Conservation (phyloP, 2,888 invertebrate genomes). For the Patella depressa region DNA sequence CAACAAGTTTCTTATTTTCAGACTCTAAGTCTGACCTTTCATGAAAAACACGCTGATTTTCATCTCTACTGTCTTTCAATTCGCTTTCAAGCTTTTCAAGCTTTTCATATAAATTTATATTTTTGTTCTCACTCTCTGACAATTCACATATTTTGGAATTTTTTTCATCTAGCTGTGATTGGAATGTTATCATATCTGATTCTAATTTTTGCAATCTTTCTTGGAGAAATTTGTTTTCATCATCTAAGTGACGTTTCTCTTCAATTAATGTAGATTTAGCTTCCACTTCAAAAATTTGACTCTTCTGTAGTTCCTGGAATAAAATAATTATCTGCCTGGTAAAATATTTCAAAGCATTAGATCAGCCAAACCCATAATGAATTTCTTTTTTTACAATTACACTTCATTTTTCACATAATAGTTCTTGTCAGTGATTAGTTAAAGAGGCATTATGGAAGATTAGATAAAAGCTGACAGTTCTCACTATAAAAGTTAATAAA, state of each 20-base stretch:
- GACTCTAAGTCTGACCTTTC: constrained; percentile 3
- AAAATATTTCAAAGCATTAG: too few species aligned
- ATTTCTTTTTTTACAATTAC: too few species aligned
- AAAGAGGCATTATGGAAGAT: too few species aligned
- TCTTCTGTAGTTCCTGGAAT: not conserved
- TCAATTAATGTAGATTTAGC: constrained; percentile 14
- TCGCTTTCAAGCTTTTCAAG: not conserved
- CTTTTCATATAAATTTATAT: constrained; percentile 13
- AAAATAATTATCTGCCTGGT: too few species aligned
- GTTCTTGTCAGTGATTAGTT: too few species aligned
- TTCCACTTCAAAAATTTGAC: not conserved
- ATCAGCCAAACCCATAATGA: too few species aligned
- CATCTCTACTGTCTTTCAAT: constrained; percentile 3
- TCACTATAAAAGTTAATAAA: too few species aligned
- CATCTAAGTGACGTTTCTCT: constrained; percentile 13
- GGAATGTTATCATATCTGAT: constrained; percentile 1
- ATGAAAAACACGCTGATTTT: constrained; percentile 12
- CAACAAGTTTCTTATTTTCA: constrained; percentile 34
- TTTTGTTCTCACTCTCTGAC: constrained; percentile 15
- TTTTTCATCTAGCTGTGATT: not conserved
- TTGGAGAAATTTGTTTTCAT: not conserved
- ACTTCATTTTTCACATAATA: too few species aligned
- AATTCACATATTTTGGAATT: constrained; percentile 7
- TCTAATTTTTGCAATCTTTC: constrained; percentile 4
- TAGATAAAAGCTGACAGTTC: too few species aligned